Evolutionary conservation across 2,888 invertebrate genomes (phyloP), one percentile per base, ranked within the genome.

Genomic region (Neelides folsomi): DNA sequence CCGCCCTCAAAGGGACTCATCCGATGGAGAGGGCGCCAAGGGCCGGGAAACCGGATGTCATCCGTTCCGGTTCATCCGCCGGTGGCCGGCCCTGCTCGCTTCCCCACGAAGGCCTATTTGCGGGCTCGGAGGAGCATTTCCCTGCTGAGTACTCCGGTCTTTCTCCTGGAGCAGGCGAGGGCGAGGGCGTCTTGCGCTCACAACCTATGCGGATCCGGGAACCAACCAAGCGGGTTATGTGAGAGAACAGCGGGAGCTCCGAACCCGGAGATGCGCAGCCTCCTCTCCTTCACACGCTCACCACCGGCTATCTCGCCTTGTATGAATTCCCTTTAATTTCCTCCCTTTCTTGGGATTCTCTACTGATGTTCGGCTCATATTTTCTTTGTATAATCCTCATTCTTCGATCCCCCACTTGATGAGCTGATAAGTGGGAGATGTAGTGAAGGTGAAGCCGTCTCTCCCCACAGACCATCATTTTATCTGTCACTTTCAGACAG

Each of bases 241-340:
- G 27, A 27, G 27, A 27, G 27, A 27, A 44, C 51, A 53, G 56
- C 56, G 53, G 56, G 56, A 53, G 48, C 45, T 56, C 51, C 53
- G 46, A 53, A 52, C 27, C 27, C 27, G 27, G 41, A 39, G 39
- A 47, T 40, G 41, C 35, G 46, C 48, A 40, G 35, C 51, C 49
- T 40, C 27, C n/a, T 18, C 39, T 38, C 9, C 20, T 13, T 20
- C 15, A 7, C 47, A 47, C 38, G 34, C 47, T 27, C 39, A 39
- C 39, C 27, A 27, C 27, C 27, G 27, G 27, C 27, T 27, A 27
- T 27, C 27, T 27, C 4, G 27, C 27, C 7, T 27, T 27, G 7
- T 27, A 27, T 3, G 7, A 27, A 27, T 27, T 27, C 7, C 7
- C 27, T 27, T 27, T 27, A 27, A 27, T 27, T 27, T 27, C 7